Evolutionary conservation across 2,888 invertebrate species (phyloP), one percentile per base, ranked within the genome.

Genomic region (Gisinianus flammeolus): DNA sequence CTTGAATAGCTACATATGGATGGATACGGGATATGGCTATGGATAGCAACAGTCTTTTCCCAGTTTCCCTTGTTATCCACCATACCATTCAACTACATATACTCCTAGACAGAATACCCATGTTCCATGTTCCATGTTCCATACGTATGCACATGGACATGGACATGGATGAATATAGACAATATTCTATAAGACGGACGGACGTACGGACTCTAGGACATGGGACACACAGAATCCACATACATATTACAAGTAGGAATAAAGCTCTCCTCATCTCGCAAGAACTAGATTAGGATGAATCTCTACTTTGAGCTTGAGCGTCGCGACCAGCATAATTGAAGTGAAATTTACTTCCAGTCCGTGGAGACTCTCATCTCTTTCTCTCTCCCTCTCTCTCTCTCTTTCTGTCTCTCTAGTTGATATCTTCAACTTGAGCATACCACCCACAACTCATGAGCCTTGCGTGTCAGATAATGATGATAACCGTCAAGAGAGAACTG

Each of bases 221-320:
- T 16, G 19, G 44, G 44, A 22, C 19, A 4, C 26, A 64, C 22
- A 64, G 16, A 58, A 28, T 26, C n/a, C n/a, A n/a, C n/a, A n/a
- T n/a, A n/a, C n/a, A n/a, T n/a, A n/a, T n/a, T n/a, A n/a, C n/a
- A n/a, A n/a, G 66, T 24, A 64, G 62, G 31, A 66, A 26, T 68
- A 68, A 35, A 35, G 68, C 68, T 68, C 26, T 35, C 12, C 33
- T 68, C 68, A 68, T 68, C 44, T 68, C 68, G 19, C 2, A 44
- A 68, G 44, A 68, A 68, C 44, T 68, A 68, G 68, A 68, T 68
- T 68, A 68, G 24, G 68, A 68, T 68, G 44, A 68, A 68, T 68
- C 68, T 68, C 44, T 33, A 22, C 68, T 44, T 24, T 68, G 24
- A 68, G 35, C 68, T 68, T 10, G 22, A 33, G 35, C 35, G 22